A percentile compares a stretch with the other conserved stretches of the same genome.
These are phyloP conservation scores for Kobus ellipsiprymnus DNA, from an alignment of 2,113 vertebrate species.

Conservation along the genomic window DNA sequence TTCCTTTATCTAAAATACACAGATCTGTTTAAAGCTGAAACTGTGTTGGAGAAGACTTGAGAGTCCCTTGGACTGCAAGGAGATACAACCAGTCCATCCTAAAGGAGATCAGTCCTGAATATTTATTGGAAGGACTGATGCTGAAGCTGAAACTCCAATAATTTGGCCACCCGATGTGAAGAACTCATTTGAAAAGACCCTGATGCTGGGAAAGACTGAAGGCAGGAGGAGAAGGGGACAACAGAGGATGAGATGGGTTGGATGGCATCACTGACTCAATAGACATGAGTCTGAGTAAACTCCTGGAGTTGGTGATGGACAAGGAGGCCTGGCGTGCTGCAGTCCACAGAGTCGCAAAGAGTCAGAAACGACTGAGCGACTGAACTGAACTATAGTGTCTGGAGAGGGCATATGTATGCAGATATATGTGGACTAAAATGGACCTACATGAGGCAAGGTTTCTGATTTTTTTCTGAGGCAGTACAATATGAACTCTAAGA, in stretches of 20 bases:
- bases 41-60: not conserved
- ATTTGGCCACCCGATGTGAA: accelerated
- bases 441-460: not conserved
- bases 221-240: not conserved
- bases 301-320: not conserved
- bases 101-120: not conserved
- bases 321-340: not conserved
- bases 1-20: not conserved
- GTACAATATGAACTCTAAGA: not conserved
- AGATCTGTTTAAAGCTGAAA: not conserved
- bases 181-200: not conserved
- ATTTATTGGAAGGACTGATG: not conserved
- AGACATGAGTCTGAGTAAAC: not conserved
- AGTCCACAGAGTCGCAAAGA: not conserved
- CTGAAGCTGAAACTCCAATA: not conserved
- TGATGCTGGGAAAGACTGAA: not conserved
- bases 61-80: not conserved
- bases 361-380: accelerated
- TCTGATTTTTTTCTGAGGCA: not conserved
- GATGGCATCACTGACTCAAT: not conserved
- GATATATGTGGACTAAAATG: not conserved
- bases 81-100: not conserved
- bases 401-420: not conserved
- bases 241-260: not conserved
- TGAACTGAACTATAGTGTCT: not conserved